These are phyloP conservation scores for Oophaga sylvatica DNA, from an alignment of 2,797 vertebrate genomes.

Conservation along the genomic window DNA sequence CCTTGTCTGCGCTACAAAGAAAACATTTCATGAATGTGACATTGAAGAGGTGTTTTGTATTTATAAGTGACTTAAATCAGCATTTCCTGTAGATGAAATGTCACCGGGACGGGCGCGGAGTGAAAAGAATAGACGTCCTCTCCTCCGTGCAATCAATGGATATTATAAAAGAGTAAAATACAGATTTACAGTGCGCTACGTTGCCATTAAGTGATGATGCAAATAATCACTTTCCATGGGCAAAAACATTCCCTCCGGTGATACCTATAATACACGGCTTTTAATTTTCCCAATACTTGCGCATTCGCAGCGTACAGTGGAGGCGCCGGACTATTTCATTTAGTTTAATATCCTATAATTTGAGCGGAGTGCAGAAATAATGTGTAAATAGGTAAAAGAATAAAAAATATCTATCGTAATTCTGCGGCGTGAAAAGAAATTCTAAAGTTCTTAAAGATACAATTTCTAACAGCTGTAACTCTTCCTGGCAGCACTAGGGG, in stretches of 20 bases:
- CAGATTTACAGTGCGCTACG: background rate
- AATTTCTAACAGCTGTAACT: background rate
- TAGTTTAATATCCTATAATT: background rate
- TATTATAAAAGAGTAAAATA: slow-evolving; percentile 21
- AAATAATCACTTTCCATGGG: slow-evolving; percentile 10
- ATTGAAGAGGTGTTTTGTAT: slow-evolving; percentile 16
- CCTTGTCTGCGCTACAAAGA: background rate
- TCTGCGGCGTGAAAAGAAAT: background rate
- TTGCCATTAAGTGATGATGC: slow-evolving; percentile 15
- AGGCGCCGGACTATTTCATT: background rate
- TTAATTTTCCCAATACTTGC: background rate
- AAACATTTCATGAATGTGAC: slow-evolving; percentile 20
- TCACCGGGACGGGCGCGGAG: background rate
- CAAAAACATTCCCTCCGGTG: background rate
- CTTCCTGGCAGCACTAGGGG: background rate
- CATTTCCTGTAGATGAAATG: background rate
- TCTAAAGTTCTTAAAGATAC: background rate
- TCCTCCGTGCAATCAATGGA: background rate
- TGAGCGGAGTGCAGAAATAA: background rate
- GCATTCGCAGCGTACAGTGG: background rate
- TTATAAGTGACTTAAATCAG: slow-evolving; percentile 11
- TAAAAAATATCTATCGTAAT: background rate
- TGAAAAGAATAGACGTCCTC: background rate
- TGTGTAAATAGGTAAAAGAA: background rate
- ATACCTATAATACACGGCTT: slow-evolving; percentile 3